Base-by-base conservation (phyloP, 2,888 invertebrate species). In the Eupithecia subumbrata region DNA sequence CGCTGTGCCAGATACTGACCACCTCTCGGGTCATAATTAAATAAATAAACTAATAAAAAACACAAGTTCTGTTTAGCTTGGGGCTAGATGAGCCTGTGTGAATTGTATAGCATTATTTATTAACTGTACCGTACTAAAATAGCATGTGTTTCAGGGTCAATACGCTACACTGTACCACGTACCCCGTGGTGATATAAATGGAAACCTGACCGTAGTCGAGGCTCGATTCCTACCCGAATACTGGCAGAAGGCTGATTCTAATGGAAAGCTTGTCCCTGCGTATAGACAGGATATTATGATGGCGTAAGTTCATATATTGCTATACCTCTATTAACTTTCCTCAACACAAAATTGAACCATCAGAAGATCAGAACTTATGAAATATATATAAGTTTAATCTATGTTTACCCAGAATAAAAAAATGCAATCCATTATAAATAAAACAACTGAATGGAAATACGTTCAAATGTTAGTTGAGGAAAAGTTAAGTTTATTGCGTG, bases 261-360 rank as follows among this genome's bases (percentile, higher is more conserved):
- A 93, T 68, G 96, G 96, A 22, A 25, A 71, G 0, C 93, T 95
- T 30, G 88, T 91, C 16, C 95, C 91, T 2, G 97, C 98, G 0
- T 95, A 97, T 0, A 96, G 99, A 74, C 98, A 98, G 91, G 98
- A 99, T 86, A 97, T 99, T 71, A 97, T 99, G 97, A 99, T 99
- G 98, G 97, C 97, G 79, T 95, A 84, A 90, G 93, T n/a, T n/a
- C n/a, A n/a, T 22, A 37, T 37, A 37, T 30, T 37, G 37, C 37
- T 37, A 2, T 37, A 37, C 5, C 37, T 37, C 37, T 37, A 37
- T 7, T 7, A 37, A 37, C 5, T 37, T 37, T 37, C 37, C 37
- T 37, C 37, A 37, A 37, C 5, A 37, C 37, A 5, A 37, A 37
- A 4, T 37, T 37, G 5, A 37, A 37, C 37, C 37, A 37, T 37